Conservation (phyloP, 2,888 invertebrate species). For the Andrena trimmerana region DNA sequence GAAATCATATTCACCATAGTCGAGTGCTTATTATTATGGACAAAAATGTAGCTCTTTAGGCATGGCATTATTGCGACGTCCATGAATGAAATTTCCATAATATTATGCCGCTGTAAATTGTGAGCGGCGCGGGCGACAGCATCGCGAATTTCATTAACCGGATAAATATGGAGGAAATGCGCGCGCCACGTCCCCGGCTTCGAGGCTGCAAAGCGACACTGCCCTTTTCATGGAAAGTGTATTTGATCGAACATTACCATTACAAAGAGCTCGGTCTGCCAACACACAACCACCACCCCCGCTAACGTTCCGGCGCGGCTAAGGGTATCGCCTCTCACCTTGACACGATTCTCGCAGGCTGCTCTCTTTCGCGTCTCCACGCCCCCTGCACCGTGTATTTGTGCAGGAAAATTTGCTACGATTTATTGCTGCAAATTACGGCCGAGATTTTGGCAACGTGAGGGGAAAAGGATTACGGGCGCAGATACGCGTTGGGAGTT, state of each 20-base stretch:
- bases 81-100: constrained; percentile 74
- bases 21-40: constrained; percentile 46
- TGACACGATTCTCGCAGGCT: constrained; percentile 31
- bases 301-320: neutral
- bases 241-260: constrained; percentile 79
- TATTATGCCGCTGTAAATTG: constrained; percentile 65
- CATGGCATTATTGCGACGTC: constrained; percentile 42
- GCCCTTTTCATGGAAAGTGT: constrained; percentile 51
- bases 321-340: constrained; percentile 33
- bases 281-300: constrained; percentile 2
- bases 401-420: neutral
- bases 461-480: neutral
- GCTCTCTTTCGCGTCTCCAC: neutral
- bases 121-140: constrained; percentile 27
- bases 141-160: constrained; percentile 74
- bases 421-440: neutral
- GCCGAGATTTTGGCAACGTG: neutral
- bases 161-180: constrained; percentile 71
- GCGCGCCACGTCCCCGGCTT: constrained; percentile 30
- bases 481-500: neutral
- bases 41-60: constrained; percentile 58
- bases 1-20: constrained; percentile 38
- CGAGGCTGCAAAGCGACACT: constrained; percentile 49
- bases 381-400: neutral
- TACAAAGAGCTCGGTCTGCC: constrained; percentile 71